Evolutionary conservation across 64 coral and sea anemone genomes (phyloP).

Genomic region (Dendrophyllia cribrosa): DNA sequence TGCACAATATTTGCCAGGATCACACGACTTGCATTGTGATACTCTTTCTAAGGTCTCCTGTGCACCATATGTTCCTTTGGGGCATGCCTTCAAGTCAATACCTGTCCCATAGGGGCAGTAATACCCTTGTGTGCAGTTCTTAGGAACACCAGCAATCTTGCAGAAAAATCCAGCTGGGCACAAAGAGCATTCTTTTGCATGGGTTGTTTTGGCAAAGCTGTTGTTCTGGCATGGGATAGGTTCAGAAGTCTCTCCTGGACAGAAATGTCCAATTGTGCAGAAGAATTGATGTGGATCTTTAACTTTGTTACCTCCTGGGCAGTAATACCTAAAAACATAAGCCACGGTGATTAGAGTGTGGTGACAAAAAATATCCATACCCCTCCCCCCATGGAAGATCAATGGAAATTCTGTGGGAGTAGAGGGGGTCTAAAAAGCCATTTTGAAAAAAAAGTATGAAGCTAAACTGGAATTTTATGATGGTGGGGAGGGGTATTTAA

Average conservation of each 20-base stretch:
- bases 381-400: no score
- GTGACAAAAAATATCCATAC: no score
- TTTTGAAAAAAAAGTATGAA: no score
- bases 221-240: conserved; percentile 99
- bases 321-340: conserved; percentile 79
- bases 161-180: conserved; percentile 96
- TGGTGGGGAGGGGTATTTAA: no score
- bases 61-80: conserved; percentile 93
- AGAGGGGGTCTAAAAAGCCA: no score
- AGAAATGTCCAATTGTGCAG: conserved; percentile 89
- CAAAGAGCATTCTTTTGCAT: conserved; percentile 88
- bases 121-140: conserved; percentile 79
- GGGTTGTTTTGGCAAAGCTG: conserved; percentile 93
- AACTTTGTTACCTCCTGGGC: conserved; percentile 73
- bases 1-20: conserved; percentile 92
- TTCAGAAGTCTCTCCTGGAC: conserved; percentile 89
- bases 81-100: conserved; percentile 89
- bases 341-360: not conserved
- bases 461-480: no score
- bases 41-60: conserved; percentile 79
- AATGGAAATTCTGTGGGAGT: no score
- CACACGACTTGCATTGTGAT: conserved; percentile 90
- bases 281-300: conserved; percentile 75
- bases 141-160: conserved; percentile 86
- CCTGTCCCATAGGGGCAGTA: conserved; percentile 97